phyloP scores from a whole-genome alignment of 2,797 vertebrate species.

The Leuciscus waleckii region DNA sequence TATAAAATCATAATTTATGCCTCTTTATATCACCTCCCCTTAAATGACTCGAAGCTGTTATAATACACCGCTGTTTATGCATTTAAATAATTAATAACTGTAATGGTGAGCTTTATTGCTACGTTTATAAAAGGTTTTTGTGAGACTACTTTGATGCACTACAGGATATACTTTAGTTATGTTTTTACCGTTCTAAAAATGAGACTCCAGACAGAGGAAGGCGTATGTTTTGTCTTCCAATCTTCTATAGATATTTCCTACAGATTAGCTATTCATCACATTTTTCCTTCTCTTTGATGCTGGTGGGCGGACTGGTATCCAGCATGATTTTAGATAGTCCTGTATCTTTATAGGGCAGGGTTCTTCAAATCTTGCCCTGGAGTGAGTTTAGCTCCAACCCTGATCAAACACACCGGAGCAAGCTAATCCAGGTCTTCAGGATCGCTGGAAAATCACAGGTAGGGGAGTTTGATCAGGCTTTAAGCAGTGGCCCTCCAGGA shows the following conservation, averaged over 20 bases:
- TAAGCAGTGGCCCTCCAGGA: no score
- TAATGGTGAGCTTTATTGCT: background rate
- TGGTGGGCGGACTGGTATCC: constrained; percentile 14
- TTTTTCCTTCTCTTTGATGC: constrained; percentile 37
- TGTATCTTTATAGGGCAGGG: background rate
- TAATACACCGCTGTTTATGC: background rate
- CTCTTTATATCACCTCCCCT: background rate
- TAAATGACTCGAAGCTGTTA: background rate
- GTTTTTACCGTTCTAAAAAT: background rate
- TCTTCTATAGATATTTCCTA: constrained; percentile 24
- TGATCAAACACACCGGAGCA: no score
- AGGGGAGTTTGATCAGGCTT: no score
- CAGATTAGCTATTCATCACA: constrained; percentile 32
- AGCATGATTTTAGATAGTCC: background rate
- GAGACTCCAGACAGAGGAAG: background rate
- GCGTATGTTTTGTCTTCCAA: constrained; percentile 16
- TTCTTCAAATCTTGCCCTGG: no score
- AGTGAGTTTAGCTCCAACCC: no score
- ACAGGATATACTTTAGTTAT: background rate
- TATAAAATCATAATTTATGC: background rate
- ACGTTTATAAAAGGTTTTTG: background rate
- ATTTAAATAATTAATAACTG: background rate
- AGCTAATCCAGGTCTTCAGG: no score
- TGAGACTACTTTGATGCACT: background rate
- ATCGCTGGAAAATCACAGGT: no score